phyloP scores from a whole-genome alignment of 2,888 invertebrate species.

The Microctonus aethiopoides region DNA sequence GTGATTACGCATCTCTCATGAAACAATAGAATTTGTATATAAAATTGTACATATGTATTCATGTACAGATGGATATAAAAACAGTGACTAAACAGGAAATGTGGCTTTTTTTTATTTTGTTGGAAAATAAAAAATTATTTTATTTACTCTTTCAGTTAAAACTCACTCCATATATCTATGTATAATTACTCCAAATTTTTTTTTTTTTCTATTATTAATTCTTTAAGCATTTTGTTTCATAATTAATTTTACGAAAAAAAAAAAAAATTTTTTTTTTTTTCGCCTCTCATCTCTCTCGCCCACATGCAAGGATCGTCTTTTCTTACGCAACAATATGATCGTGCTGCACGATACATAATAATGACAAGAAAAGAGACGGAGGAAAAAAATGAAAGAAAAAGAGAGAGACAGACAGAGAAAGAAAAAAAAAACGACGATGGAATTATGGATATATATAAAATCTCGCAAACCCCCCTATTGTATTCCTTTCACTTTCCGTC shows the following conservation, averaged over 20 bases:
- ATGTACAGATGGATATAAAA: neutral
- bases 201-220: slow-evolving; percentile 10
- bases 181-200: too few relatives aligned
- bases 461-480: slow-evolving; percentile 44
- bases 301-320: slow-evolving; percentile 40
- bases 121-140: neutral
- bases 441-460: slow-evolving; percentile 42
- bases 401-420: slow-evolving; percentile 17
- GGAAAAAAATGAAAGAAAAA: slow-evolving; percentile 4
- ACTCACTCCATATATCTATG: too few relatives aligned
- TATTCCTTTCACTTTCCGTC: slow-evolving; percentile 47
- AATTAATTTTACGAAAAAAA: neutral
- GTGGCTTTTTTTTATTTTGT: slow-evolving; percentile 39
- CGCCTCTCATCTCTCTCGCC: slow-evolving; percentile 29
- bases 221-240: neutral
- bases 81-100: slow-evolving; percentile 27
- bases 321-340: slow-evolving; percentile 45
- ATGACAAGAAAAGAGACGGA: slow-evolving; percentile 33
- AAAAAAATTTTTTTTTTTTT: slow-evolving; percentile 5
- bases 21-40: slow-evolving; percentile 42
- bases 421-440: slow-evolving; percentile 32
- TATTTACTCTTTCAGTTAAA: too few relatives aligned
- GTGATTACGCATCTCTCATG: slow-evolving; percentile 44
- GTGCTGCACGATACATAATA: slow-evolving; percentile 47
- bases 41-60: slow-evolving; percentile 23